These are phyloP conservation scores for Oryzias melastigma DNA, from an alignment of 2,113 vertebrate genomes.

Conservation along the genomic window DNA sequence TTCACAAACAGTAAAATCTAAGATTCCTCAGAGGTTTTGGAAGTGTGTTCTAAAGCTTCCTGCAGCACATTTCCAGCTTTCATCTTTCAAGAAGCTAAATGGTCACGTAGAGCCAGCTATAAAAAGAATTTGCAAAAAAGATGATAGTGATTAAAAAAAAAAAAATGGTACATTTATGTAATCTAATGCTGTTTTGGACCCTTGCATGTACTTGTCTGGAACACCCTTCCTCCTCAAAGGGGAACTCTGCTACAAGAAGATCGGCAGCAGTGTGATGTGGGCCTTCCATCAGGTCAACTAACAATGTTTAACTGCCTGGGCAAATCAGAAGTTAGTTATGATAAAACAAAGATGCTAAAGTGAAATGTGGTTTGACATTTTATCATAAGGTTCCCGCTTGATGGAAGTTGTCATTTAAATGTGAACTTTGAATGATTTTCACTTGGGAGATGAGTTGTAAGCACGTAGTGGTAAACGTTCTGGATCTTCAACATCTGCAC, in stretches of 20 bases:
- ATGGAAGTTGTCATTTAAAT: constrained; percentile 47
- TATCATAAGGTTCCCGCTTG: constrained; percentile 19
- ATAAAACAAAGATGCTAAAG: no score
- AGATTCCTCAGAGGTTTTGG: constrained; percentile 12
- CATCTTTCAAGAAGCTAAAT: constrained; percentile 31
- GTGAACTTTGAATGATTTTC: constrained; percentile 58
- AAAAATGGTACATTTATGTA: background rate
- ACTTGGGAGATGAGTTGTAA: constrained; percentile 45
- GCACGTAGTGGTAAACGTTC: constrained; percentile 60
- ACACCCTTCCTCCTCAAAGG: no score
- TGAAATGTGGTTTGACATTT: no score
- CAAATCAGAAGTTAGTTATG: no score
- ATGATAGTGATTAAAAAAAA: no score
- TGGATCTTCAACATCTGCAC: constrained; percentile 54
- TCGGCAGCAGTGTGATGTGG: constrained; percentile 61
- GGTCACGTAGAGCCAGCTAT: constrained; percentile 21
- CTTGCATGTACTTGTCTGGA: no score
- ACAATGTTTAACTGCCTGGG: no score
- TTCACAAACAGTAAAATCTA: constrained; percentile 10
- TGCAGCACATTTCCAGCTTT: constrained; percentile 30
- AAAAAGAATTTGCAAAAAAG: background rate
- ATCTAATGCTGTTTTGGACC: no score
- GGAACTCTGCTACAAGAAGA: no score
- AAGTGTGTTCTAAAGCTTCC: constrained; percentile 3
- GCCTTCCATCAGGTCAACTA: constrained; percentile 28